A percentile compares a stretch with the other conserved stretches of the same genome.
phyloP scores from a whole-genome alignment of 2,888 invertebrate species.

The Cephus runcator region DNA sequence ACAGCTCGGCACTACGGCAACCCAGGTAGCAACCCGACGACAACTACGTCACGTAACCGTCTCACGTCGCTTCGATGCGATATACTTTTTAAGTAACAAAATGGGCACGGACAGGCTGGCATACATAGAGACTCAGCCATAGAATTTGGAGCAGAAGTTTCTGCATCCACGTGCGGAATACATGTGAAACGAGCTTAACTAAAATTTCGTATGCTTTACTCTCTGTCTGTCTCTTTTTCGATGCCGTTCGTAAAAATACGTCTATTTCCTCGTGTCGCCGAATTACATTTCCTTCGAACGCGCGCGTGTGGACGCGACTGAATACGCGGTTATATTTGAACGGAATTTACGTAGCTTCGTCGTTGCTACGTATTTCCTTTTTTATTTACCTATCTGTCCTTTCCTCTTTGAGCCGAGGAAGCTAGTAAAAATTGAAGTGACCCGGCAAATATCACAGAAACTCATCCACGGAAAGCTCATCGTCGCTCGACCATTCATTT shows the following conservation, averaged over 20 bases:
- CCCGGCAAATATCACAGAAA: background rate
- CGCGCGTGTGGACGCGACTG: background rate
- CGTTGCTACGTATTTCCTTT: background rate
- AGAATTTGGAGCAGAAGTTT: background rate
- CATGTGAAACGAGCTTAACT: background rate
- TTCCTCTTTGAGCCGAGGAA: background rate
- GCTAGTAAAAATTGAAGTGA: background rate
- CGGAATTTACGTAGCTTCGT: background rate
- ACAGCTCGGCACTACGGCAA: background rate
- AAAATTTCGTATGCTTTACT: background rate
- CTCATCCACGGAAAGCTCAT: background rate
- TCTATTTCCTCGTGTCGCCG: background rate
- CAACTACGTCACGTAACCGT: constrained; percentile 24
- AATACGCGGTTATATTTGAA: background rate
- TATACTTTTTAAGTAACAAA: constrained; percentile 39
- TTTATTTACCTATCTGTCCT: background rate
- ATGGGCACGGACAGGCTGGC: constrained; percentile 6
- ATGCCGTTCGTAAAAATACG: background rate
- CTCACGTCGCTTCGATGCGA: constrained; percentile 46
- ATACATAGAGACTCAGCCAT: background rate
- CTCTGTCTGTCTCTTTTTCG: background rate
- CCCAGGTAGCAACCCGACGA: background rate
- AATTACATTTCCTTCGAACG: background rate
- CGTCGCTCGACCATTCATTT: background rate
- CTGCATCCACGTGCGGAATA: background rate